Percentiles rank a stretch among this genome's conserved stretches.
Evolutionary conservation across 2,888 invertebrate genomes (phyloP).

Genomic region (Trilocha varians): DNA sequence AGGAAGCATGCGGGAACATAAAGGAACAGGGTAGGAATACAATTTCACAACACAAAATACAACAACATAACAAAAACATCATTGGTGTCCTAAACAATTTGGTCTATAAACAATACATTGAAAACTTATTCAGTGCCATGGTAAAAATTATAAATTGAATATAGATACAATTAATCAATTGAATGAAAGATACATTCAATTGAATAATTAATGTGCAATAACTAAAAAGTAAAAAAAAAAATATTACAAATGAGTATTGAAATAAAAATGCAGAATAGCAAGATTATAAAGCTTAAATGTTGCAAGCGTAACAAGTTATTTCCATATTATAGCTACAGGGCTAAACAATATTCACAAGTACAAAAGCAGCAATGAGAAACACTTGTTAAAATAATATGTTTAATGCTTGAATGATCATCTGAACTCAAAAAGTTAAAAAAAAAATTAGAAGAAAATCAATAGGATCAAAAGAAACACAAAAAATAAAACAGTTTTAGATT

Average conservation of each 20-base stretch:
- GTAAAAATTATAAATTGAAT: too few species aligned
- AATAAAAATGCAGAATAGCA: slow-evolving; percentile 67
- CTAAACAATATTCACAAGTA: slow-evolving; percentile 1
- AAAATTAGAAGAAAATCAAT: too few species aligned
- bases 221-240: neutral
- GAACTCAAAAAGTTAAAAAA: too few species aligned
- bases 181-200: neutral
- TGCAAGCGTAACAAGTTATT: too few species aligned
- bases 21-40: slow-evolving; percentile 12
- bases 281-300: slow-evolving; percentile 38
- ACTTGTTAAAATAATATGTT: too few species aligned
- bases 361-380: too few species aligned
- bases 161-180: too few species aligned
- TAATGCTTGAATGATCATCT: too few species aligned
- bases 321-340: slow-evolving; percentile 9
- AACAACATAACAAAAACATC: neutral
- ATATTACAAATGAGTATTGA: slow-evolving; percentile 17
- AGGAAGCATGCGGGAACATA: slow-evolving; percentile 68
- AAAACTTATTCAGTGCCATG: too few species aligned
- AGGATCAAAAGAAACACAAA: too few species aligned
- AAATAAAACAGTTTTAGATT: too few species aligned
- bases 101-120: too few species aligned
- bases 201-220: neutral
- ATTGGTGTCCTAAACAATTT: neutral
- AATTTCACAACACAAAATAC: slow-evolving; percentile 5